Base-by-base conservation (phyloP, 2,888 invertebrate genomes). In the Halocaridina rubra region DNA sequence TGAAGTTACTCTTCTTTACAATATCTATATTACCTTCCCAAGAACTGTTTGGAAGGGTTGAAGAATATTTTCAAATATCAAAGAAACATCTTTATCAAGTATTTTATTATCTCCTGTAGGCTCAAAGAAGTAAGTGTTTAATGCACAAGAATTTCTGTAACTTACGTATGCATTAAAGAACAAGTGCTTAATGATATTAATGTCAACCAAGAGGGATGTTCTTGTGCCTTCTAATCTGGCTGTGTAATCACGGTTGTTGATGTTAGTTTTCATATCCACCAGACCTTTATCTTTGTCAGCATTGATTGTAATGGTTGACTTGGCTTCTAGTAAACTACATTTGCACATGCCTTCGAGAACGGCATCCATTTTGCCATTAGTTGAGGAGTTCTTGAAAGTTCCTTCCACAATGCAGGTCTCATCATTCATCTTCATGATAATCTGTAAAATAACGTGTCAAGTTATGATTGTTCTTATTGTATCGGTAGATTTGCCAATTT, bases 151-250 rank as follows among this genome's bases (percentile, higher is more conserved):
- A n/a, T n/a, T 71, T 30, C 3, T 46, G 16, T 5, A 3, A 76
- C 85, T 75, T 64, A 88, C 88, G 46, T 86, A 39, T 16, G 84
- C 84, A 8, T 86, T 67, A 16, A 86, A 22, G 24, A 67, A 8
- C 16, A 85, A n/a, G 22, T 80, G 86, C n/a, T 77, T 85, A 19
- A 53, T 29, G 24, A 85, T 27, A 16, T 86, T 81, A 27, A 84
- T 61, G 19, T 88, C 78, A n/a, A 88, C 29, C 1, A 64, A n/a
- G 22, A 88, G 22, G n/a, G 77, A 81, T 13, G 33, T 72, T 0
- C 39, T 30, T 0, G 85, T 80, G 5, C 67, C 84, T 3, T 86
- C 80, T 5, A 84, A 16, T 27, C 30, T 80, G 29, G 76, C 24
- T 0, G 74, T 33, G 22, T 67, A 84, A 8, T 81, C 27, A 10